These are phyloP conservation scores for Tridacna crocea DNA, from an alignment of 2,888 invertebrate species.

Conservation along the genomic window DNA sequence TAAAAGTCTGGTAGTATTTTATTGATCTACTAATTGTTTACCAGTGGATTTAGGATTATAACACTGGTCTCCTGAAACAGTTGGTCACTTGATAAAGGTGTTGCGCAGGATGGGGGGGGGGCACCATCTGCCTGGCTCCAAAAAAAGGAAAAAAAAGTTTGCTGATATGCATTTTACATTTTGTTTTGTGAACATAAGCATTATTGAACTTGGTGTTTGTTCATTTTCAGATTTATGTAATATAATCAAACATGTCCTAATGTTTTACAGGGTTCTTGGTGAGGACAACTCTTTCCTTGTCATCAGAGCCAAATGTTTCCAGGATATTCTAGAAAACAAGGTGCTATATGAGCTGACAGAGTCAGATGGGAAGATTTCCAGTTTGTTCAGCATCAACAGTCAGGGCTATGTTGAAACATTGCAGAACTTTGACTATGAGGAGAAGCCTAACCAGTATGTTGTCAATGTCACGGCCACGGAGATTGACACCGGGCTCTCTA, in stretches of 20 bases:
- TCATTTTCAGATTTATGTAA: too few relatives aligned
- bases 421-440: conserved; percentile 98
- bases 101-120: too few relatives aligned
- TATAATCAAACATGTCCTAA: too few relatives aligned
- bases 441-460: conserved; percentile 88
- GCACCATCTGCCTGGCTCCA: too few relatives aligned
- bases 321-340: conserved; percentile 88
- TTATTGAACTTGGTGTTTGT: too few relatives aligned
- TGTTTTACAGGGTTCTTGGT: conserved; percentile 75
- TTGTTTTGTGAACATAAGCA: too few relatives aligned
- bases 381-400: conserved; percentile 72
- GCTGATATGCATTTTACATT: too few relatives aligned
- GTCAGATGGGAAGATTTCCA: conserved; percentile 92
- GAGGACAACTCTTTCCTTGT: conserved; percentile 87
- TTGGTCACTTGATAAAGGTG: too few relatives aligned
- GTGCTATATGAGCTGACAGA: conserved; percentile 97
- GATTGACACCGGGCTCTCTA: conserved; percentile 97
- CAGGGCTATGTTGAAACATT: conserved; percentile 94
- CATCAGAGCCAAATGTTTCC: conserved; percentile 98
- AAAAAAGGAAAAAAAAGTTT: too few relatives aligned
- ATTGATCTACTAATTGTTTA: too few relatives aligned
- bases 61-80: too few relatives aligned
- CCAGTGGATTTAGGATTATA: too few relatives aligned
- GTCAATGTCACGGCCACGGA: conserved; percentile 97
- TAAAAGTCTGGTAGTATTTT: background rate